Evolutionary conservation across 2,888 invertebrate species (phyloP), one percentile per base, ranked within the genome.

Genomic region (Sarcophaga rosellei): DNA sequence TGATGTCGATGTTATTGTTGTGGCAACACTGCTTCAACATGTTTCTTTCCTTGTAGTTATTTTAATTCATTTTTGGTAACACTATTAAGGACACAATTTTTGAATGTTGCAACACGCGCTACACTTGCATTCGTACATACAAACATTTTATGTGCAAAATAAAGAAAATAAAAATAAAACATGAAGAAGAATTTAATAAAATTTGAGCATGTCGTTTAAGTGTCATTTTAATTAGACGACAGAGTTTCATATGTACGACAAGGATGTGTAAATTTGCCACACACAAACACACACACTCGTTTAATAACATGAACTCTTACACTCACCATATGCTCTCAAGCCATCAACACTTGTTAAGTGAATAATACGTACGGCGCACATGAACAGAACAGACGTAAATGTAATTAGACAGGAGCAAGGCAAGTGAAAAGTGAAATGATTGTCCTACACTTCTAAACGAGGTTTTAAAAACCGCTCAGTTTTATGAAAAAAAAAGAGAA

Each of bases 161-260:
- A 8, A 35, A 35, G 0, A 35, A 8, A 35, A 35, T n/a, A 10
- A 10, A 10, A 10, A 1, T 2, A 35, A 35, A 35, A 35, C 8
- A 35, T 35, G 8, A 1, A 53, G 17, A 53, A 53, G 10, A 53
- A 59, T 65, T 57, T 72, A 76, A 70, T 81, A 25, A 82, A 65
- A 61, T 70, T 53, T 70, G 57, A 21, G n/a, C 69, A 81, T 65
- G 44, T 79, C 45, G 35, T 73, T 59, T 47, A 80, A 69, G 68
- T 74, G 57, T 69, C 70, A 70, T 63, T 81, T 76, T 76, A 76
- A 81, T 81, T 81, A 76, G 70, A 59, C 25, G 15, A 70, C 57
- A 63, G n/a, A 44, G 59, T 70, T 10, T 66, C 20, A 15, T 20
- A 57, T 35, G 12, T 10, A 76, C 25, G 53, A 53, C 53, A 53